phyloP scores from a whole-genome alignment of 2,113 vertebrate species.

The Phoenicopterus ruber region DNA sequence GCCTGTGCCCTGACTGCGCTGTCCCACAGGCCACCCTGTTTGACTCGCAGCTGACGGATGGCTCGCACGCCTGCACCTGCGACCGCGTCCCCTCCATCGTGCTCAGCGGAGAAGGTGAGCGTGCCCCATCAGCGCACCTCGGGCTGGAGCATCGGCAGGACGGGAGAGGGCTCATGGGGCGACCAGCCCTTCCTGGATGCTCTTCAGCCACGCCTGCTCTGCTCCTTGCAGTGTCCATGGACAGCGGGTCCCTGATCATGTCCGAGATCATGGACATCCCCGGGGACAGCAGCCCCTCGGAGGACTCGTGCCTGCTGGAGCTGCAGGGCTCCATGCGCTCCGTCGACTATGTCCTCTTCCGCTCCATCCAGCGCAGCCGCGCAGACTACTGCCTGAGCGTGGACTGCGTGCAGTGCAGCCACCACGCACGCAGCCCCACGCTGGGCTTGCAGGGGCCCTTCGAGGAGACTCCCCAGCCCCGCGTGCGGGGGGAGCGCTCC shows the following conservation, averaged over 20 bases:
- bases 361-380: conserved; percentile 82
- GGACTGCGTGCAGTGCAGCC: conserved; percentile 74
- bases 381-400: conserved; percentile 80
- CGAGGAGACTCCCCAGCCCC: conserved; percentile 74
- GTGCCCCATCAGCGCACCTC: accelerated
- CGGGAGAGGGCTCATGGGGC: accelerated
- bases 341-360: conserved; percentile 82
- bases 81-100: conserved; percentile 88
- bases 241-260: conserved; percentile 91
- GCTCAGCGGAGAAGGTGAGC: conserved; percentile 83
- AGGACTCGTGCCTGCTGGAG: conserved; percentile 94
- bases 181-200: accelerated
- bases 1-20: background rate
- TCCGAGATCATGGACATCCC: conserved; percentile 92
- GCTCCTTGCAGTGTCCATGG: conserved; percentile 82
- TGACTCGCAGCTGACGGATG: conserved; percentile 82
- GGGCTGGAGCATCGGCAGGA: background rate
- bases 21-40: conserved; percentile 84
- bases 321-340: conserved; percentile 79
- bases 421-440: conserved; percentile 66
- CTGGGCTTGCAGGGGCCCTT: conserved; percentile 75
- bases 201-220: accelerated
- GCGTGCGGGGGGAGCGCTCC: conserved; percentile 84
- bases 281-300: conserved; percentile 92
- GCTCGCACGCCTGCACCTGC: conserved; percentile 73